Evolutionary conservation across 2,888 invertebrate genomes (phyloP).

Genomic region (Eugnorisma glareosa): DNA sequence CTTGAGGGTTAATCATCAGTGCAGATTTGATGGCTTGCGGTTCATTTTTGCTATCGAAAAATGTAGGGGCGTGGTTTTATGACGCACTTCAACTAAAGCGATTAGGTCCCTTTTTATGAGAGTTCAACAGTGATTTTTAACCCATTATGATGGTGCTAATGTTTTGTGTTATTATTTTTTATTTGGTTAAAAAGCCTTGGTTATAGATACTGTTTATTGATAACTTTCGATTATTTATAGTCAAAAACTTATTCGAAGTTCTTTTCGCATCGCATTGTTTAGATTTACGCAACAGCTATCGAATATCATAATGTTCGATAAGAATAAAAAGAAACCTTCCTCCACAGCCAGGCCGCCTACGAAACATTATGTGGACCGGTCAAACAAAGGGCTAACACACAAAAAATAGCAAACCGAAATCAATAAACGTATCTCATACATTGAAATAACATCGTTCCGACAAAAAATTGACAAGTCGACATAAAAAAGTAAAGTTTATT

Average conservation of each 20-base stretch:
- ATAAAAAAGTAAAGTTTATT: conserved; percentile 64
- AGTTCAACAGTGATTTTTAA: conserved; percentile 46
- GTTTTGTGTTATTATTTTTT: conserved; percentile 42
- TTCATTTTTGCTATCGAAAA: conserved; percentile 71
- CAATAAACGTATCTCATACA: conserved; percentile 63
- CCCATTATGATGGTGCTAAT: conserved; percentile 40
- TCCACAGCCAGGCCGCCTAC: conserved; percentile 53
- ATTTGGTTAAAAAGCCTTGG: background rate
- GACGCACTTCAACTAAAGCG: conserved; percentile 61
- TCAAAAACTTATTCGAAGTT: conserved; percentile 14
- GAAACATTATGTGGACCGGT: conserved; percentile 40
- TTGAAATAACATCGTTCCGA: conserved; percentile 55
- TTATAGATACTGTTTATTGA: background rate
- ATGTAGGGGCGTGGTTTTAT: conserved; percentile 64
- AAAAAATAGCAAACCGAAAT: conserved; percentile 63
- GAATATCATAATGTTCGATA: conserved; percentile 47
- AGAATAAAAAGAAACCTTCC: conserved; percentile 41
- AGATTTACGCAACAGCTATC: conserved; percentile 46
- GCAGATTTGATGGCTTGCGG: conserved; percentile 79
- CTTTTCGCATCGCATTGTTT: conserved; percentile 42
- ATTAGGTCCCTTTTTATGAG: conserved; percentile 60
- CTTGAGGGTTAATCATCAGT: conserved; percentile 84
- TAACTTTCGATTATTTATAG: background rate
- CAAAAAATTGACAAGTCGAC: conserved; percentile 59
- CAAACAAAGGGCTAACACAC: conserved; percentile 61